Conservation (phyloP, 2,797 vertebrate genomes). For the Microcaecilia unicolor region DNA sequence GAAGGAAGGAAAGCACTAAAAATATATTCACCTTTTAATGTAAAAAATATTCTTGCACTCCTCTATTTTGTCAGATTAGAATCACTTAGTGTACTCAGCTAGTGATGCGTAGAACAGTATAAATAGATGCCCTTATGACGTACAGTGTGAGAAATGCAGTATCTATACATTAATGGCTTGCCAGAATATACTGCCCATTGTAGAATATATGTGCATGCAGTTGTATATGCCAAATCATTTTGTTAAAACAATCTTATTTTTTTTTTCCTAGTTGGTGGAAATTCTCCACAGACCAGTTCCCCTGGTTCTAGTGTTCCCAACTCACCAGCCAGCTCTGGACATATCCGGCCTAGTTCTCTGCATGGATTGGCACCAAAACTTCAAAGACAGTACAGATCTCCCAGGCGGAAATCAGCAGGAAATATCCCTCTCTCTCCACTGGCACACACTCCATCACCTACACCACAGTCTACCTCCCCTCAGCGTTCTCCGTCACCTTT, state of each 20-base stretch:
- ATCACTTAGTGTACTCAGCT: no score
- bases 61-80: no score
- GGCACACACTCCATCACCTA: conserved; percentile 90
- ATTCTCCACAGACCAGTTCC: conserved; percentile 93
- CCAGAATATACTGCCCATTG: no score
- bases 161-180: no score
- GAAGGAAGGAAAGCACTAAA: no score
- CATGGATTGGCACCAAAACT: conserved; percentile 91
- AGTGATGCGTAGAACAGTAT: no score
- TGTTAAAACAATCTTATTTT: background rate
- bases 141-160: no score
- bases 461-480: conserved; percentile 81
- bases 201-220: no score
- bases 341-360: conserved; percentile 88
- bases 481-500: conserved; percentile 87
- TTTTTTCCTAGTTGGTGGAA: conserved; percentile 68
- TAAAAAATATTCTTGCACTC: no score
- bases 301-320: conserved; percentile 92
- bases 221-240: no score
- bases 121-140: no score
- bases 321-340: conserved; percentile 87
- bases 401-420: conserved; percentile 86
- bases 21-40: no score
- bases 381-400: conserved; percentile 89
- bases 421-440: conserved; percentile 92